Conservation (phyloP, 2,797 vertebrate species). For the Dicrostonyx torquatus region DNA sequence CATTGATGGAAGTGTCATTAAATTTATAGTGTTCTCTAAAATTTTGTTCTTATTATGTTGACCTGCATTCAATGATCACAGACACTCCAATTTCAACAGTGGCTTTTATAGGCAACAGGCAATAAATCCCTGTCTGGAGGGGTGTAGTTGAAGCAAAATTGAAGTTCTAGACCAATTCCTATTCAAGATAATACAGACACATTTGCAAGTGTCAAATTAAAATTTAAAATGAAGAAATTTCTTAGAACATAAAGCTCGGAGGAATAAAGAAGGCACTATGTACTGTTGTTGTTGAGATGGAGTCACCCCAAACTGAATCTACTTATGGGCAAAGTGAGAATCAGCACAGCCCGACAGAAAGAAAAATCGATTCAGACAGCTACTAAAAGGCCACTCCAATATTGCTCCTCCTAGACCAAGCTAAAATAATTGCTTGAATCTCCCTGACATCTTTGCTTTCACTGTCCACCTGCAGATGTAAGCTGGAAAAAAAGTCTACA, state of each 20-base stretch:
- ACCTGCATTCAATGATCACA: constrained; percentile 39
- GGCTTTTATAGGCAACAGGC: constrained; percentile 3
- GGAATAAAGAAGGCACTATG: neutral
- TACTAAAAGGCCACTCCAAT: constrained; percentile 50
- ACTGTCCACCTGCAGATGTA: constrained; percentile 8
- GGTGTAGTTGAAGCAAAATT: constrained; percentile 41
- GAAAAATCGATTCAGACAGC: constrained; percentile 62
- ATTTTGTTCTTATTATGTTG: constrained; percentile 44
- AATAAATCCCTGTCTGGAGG: constrained; percentile 21
- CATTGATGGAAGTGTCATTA: constrained; percentile 25
- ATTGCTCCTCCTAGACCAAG: constrained; percentile 52
- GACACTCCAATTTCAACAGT: constrained; percentile 60
- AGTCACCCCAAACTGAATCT: constrained; percentile 58
- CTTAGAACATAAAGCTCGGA: constrained; percentile 47
- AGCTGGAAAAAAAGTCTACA: constrained; percentile 39
- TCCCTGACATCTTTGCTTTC: constrained; percentile 64
- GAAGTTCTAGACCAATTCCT: constrained; percentile 40
- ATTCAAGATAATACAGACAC: constrained; percentile 34
- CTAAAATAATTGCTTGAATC: constrained; percentile 64
- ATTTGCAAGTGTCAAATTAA: constrained; percentile 42
- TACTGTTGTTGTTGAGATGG: constrained; percentile 22
- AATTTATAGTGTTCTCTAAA: constrained; percentile 21
- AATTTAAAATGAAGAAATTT: constrained; percentile 44
- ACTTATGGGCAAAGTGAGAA: constrained; percentile 47
- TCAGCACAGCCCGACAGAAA: constrained; percentile 39